These are phyloP conservation scores for Vanacampus margaritifer DNA, from an alignment of 2,113 vertebrate genomes.

Conservation along the genomic window DNA sequence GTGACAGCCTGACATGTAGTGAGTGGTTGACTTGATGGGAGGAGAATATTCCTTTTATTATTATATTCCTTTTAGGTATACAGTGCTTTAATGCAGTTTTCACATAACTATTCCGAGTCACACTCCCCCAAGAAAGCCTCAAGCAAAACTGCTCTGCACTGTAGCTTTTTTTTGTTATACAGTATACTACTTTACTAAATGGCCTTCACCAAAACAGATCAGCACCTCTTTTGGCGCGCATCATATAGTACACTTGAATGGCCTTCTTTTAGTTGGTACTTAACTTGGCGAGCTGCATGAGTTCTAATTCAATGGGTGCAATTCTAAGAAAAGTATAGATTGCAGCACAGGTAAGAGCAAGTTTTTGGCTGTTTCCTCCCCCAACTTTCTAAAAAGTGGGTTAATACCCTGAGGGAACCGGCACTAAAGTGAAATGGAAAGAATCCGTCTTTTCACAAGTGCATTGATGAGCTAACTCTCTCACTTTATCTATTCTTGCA, in stretches of 20 bases:
- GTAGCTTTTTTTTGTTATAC: no score
- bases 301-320: background rate
- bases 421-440: conserved; percentile 31
- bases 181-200: no score
- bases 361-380: conserved; percentile 12
- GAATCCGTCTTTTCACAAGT: conserved; percentile 16
- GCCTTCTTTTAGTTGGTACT: conserved; percentile 32
- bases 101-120: no score
- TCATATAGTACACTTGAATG: conserved; percentile 31
- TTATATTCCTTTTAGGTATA: no score
- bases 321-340: conserved; percentile 12
- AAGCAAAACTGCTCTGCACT: no score
- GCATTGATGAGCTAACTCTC: conserved; percentile 1
- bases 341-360: conserved; percentile 17
- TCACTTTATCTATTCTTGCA: background rate
- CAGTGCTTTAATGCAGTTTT: no score
- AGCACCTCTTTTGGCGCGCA: conserved; percentile 18
- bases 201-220: conserved; percentile 19
- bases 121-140: no score
- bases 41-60: no score
- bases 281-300: conserved; percentile 42
- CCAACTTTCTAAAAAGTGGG: background rate
- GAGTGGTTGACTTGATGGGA: no score
- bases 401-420: conserved; percentile 19
- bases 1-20: no score